Evolutionary conservation across 2,113 vertebrate genomes (phyloP), one percentile per base, ranked within the genome.

Genomic region (Podarcis raffonei): DNA sequence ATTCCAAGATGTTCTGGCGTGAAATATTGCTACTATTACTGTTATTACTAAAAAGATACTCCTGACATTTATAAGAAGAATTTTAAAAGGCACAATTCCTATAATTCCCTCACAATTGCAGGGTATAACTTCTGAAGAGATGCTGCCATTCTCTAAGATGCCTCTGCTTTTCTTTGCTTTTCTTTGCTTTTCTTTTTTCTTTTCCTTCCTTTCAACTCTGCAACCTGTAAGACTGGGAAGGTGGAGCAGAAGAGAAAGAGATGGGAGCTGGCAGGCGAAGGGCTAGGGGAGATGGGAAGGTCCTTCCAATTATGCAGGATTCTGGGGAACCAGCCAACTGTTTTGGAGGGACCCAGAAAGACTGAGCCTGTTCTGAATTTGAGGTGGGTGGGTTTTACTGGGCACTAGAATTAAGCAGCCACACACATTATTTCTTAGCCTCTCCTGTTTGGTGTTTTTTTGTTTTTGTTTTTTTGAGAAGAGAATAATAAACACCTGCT

Each of bases 391-490:
- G 72, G 72, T 18, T 75, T 75, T 4, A 5, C 32, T 6, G 16
- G 20, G 72, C 32, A 18, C 72, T 37, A 32, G 57, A 20, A 35
- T 8, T 20, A 53, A 32, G 30, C 18, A 35, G 62, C 32, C n/a
- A 81, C n/a, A n/a, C 7, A 81, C 30, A 48, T 62, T 27, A 87
- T 84, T 88, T 15, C 3, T 23, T 84, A 1, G 16, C 22, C 25
- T 81, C 25, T 75, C 3, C 39, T 25, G 35, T 1, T 5, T 90
- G n/a, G n/a, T n/a, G n/a, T n/a, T n/a, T n/a, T n/a, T n/a, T n/a
- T n/a, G n/a, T n/a, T n/a, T n/a, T n/a, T n/a, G n/a, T 82, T 18
- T 82, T 84, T 89, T 83, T 90, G 62, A 81, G 53, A 62, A 15
- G 16, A 3, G 4, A 32, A 35, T n/a, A 16, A 42, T 81, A 13